Conservation (phyloP, 1,140 invertebrate genomes). For the Macrotrachela quadricornifera region DNA sequence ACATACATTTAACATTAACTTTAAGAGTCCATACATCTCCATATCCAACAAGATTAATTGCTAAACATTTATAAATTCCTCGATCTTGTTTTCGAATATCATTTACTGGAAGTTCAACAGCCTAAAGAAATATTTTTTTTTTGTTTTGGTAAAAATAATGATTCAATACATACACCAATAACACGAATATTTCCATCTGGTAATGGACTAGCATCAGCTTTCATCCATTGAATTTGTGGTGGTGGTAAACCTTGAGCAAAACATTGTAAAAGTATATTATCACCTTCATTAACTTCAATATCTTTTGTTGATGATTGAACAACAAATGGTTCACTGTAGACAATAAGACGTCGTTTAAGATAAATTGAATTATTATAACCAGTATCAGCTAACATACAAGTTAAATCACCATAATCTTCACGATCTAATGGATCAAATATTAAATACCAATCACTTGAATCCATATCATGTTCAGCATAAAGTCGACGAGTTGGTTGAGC, state of each 20-base stretch:
- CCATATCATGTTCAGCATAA: constrained; percentile 5
- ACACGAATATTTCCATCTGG: constrained; percentile 9
- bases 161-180: neutral
- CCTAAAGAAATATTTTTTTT: neutral
- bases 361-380: neutral
- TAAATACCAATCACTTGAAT: constrained; percentile 4
- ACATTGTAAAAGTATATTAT: constrained; percentile 2
- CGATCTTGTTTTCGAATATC: constrained; percentile 1
- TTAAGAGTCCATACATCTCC: constrained; percentile 8
- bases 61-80: constrained; percentile 6
- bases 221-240: constrained; percentile 55
- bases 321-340: constrained; percentile 2
- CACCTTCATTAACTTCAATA: constrained; percentile 6
- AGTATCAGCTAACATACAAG: constrained; percentile 3
- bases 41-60: constrained; percentile 7
- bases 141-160: neutral
- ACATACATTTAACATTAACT: constrained; percentile 6
- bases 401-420: constrained; percentile 7
- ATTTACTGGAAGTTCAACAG: too few species aligned
- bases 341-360: neutral
- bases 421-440: constrained; percentile 5
- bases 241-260: constrained; percentile 43
- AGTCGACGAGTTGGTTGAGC: neutral
- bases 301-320: constrained; percentile 7
- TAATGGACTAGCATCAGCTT: constrained; percentile 17